Evolutionary conservation across 1,140 invertebrate genomes (phyloP), one percentile per base, ranked within the genome.

Genomic region (Drosophila neocordata): DNA sequence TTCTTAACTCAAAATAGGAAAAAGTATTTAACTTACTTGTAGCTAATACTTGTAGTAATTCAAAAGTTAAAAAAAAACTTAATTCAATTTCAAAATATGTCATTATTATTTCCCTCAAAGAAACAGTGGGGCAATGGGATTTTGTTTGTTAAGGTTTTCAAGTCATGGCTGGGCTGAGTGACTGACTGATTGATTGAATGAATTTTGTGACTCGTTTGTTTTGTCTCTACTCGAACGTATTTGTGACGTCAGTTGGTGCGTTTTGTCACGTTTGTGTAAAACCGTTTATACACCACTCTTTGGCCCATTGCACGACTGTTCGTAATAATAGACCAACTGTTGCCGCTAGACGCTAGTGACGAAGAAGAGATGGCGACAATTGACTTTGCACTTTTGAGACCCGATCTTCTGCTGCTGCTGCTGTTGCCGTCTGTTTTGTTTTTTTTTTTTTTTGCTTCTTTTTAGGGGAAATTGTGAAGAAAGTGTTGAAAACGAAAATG

Each of bases 401-500:
- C 31, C 12, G 61, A 69, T 73, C 63, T 52, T 62, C 52, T 52
- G 15, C 64, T n/a, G 62, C 61, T 58, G 76, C 60, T 44, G 38
- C 58, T 55, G 79, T 31, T 68, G n/a, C n/a, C n/a, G n/a, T n/a
- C n/a, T n/a, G n/a, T n/a, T n/a, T n/a, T n/a, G n/a, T n/a, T n/a
- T 44, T 44, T 7, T 44, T 18, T 41, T 15, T n/a, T 41, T n/a
- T 2, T 15, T 38, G n/a, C 1, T 15, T 38, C 31, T 56, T 65
- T 87, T 87, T 76, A 70, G 83, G 83, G 83, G 83, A 88, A 87
- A 88, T 88, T 87, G 83, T 87, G 83, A 87, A 87, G 83, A 87
- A 87, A 87, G 83, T 87, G 83, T 87, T 87, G 83, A 87, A 87
- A 87, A 87, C 83, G 83, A 87, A 88, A 87, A 83, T 88, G 83